Conservation (phyloP, 2,113 vertebrate genomes). For the Phalacrocorax brasilianus region DNA sequence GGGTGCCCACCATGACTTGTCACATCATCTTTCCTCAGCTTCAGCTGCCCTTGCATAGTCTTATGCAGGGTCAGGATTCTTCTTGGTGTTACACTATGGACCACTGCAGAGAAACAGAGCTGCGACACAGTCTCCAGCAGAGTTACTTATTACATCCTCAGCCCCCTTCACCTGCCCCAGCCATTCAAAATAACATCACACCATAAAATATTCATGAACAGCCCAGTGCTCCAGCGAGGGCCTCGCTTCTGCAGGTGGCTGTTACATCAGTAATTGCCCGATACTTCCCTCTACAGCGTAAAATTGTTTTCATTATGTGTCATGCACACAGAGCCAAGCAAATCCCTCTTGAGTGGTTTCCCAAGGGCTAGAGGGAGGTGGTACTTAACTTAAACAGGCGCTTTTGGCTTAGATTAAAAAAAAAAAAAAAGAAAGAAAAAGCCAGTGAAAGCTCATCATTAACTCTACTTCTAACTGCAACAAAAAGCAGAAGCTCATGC, state of each 20-base stretch:
- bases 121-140: constrained; percentile 97
- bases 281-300: constrained; percentile 97
- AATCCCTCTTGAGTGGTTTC: constrained; percentile 94
- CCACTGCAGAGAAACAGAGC: constrained; percentile 92
- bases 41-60: constrained; percentile 79
- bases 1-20: constrained; percentile 90
- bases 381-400: constrained; percentile 97
- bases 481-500: constrained; percentile 91
- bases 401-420: constrained; percentile 83
- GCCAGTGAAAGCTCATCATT: constrained; percentile 93
- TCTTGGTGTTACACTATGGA: constrained; percentile 91
- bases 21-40: constrained; percentile 87
- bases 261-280: constrained; percentile 98
- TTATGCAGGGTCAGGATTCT: constrained; percentile 90
- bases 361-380: constrained; percentile 94
- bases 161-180: constrained; percentile 91
- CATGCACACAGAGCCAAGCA: constrained; percentile 96
- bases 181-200: constrained; percentile 98
- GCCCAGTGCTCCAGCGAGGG: constrained; percentile 76
- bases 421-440: constrained; percentile 58
- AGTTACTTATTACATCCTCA: constrained; percentile 91
- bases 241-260: constrained; percentile 98
- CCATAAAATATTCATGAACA: constrained; percentile 99
- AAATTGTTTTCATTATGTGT: constrained; percentile 99
- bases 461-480: constrained; percentile 89